A percentile compares a stretch with the other conserved stretches of the same genome.
phyloP scores from a whole-genome alignment of 2,888 invertebrate genomes.

The Andrena camellia region DNA sequence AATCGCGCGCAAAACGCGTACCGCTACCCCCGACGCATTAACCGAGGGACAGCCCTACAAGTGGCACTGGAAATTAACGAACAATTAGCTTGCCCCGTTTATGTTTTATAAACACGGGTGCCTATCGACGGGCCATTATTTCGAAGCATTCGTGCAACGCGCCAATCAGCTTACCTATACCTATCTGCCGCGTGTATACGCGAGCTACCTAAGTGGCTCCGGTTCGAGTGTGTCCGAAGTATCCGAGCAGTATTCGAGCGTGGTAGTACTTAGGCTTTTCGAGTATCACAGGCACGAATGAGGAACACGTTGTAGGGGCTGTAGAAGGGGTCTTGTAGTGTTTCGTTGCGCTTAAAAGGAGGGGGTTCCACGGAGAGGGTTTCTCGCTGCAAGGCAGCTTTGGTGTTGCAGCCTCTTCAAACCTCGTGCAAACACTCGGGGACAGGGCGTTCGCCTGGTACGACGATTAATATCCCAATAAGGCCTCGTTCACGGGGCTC shows the following conservation, averaged over 20 bases:
- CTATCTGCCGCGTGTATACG: conserved; percentile 28
- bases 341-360: conserved; percentile 79
- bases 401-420: conserved; percentile 76
- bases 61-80: conserved; percentile 82
- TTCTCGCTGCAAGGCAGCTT: conserved; percentile 67
- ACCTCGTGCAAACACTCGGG: conserved; percentile 77
- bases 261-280: conserved; percentile 70
- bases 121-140: conserved; percentile 78
- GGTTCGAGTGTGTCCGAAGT: conserved; percentile 68
- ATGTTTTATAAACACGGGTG: conserved; percentile 81
- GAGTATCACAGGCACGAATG: conserved; percentile 66
- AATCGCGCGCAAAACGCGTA: background rate
- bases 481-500: conserved; percentile 66
- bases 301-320: conserved; percentile 58
- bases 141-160: conserved; percentile 76
- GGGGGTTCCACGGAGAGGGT: conserved; percentile 63
- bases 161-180: conserved; percentile 51
- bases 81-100: conserved; percentile 81
- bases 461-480: conserved; percentile 78
- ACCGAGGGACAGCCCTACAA: conserved; percentile 51
- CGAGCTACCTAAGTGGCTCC: conserved; percentile 56
- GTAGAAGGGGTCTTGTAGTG: conserved; percentile 78
- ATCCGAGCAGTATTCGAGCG: conserved; percentile 71
- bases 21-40: conserved; percentile 10
- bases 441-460: conserved; percentile 71